Base-by-base conservation (phyloP, 2,797 vertebrate species). In the Melanotaenia boesemani region DNA sequence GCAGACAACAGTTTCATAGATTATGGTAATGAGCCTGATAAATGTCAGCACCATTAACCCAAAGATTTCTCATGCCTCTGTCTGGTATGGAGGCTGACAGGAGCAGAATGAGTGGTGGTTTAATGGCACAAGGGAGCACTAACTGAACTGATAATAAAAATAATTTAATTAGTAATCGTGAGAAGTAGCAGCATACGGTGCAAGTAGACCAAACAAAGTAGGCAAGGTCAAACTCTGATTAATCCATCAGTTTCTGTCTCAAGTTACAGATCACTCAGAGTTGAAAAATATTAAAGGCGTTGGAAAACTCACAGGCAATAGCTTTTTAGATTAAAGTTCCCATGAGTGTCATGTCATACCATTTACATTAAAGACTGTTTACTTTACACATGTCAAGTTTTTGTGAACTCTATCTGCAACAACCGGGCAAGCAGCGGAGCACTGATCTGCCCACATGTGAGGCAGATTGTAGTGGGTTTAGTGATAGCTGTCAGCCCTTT, bases 31-130 rank as follows among this genome's bases (percentile, higher is more conserved):
- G 13, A 61, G 57, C 10, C 55, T 74, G 60, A 72, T 81, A 67
- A 81, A 76, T 63, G 67, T 85, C 66, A 79, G 50, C 15, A 44
- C 46, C 63, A 70, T 70, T 70, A 59, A 32, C 48, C 48, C 34
- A 52, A 34, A 80, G 66, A 74, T 66, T 70, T 20, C 81, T 85
- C 72, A 58, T 28, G 37, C 36, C 57, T 63, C 4, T 71, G 22
- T 41, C 63, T 39, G 36, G 16, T 41, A 41, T 73, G 54, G 13
- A 77, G 32, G 64, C 41, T 67, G 75, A 80, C 37, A 39, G 13
- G 20, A 10, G 24, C 22, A 41, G 61, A 50, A 55, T 57, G 46
- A 61, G 34, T 50, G 41, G n/a, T 44, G 55, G 7, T 48, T 65
- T 15, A 63, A 34, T 26, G 44, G 46, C 22, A 55, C 36, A 70